These are phyloP conservation scores for Macaca nemestrina DNA, from an alignment of 2,113 vertebrate genomes.

Conservation along the genomic window DNA sequence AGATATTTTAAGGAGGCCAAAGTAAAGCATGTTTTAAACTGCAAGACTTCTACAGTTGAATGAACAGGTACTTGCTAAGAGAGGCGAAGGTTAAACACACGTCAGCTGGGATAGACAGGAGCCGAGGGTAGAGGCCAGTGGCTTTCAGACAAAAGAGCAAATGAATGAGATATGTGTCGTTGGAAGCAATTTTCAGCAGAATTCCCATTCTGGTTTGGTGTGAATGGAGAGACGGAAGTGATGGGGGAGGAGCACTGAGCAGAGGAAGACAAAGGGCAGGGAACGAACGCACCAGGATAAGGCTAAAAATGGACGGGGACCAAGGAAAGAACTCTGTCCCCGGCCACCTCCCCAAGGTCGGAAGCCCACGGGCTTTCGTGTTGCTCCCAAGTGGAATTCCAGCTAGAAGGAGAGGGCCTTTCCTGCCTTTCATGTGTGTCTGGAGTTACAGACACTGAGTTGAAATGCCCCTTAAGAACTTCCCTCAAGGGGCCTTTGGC, in stretches of 20 bases:
- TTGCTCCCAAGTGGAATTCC: neutral
- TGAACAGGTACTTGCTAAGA: neutral
- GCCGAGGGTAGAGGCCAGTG: neutral
- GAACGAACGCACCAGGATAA: constrained; percentile 36
- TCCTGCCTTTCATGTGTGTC: neutral
- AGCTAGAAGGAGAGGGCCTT: neutral
- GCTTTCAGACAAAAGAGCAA: neutral
- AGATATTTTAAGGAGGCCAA: neutral
- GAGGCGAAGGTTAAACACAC: neutral
- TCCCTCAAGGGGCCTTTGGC: neutral
- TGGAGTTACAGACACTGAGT: neutral
- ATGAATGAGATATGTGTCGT: neutral
- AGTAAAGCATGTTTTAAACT: neutral
- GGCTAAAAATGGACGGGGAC: neutral
- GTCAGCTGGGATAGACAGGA: neutral
- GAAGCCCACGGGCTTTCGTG: neutral
- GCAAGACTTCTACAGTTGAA: neutral
- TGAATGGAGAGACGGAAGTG: neutral
- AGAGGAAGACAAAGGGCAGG: constrained; percentile 31
- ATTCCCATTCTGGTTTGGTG: neutral
- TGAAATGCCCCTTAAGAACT: neutral
- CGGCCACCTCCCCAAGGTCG: accelerated
- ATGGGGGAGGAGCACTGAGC: constrained; percentile 66
- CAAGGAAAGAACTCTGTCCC: accelerated
- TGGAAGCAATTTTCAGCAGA: neutral